Evolutionary conservation across 2,113 vertebrate genomes (phyloP).

Genomic region (human (Homo sapiens)): DNA sequence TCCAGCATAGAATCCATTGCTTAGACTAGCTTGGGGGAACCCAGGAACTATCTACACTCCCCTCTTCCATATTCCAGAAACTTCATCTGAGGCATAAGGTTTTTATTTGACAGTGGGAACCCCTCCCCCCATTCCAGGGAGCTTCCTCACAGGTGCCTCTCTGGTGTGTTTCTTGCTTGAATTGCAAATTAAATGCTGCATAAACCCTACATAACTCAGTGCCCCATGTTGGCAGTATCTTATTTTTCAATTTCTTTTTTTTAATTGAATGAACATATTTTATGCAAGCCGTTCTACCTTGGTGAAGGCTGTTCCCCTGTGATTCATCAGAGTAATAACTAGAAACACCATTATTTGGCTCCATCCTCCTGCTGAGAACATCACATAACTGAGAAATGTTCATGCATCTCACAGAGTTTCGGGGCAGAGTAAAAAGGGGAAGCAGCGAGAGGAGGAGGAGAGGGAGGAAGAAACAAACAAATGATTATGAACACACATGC

Average conservation of each 20-base stretch:
- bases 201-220: conserved; percentile 76
- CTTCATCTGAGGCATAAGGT: not conserved
- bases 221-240: conserved; percentile 78
- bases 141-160: conserved; percentile 58
- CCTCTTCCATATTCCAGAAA: not conserved
- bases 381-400: conserved; percentile 76
- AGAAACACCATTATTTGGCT: conserved; percentile 78
- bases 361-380: conserved; percentile 76
- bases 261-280: conserved; percentile 81
- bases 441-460: not conserved
- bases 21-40: not conserved
- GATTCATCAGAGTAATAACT: conserved; percentile 81
- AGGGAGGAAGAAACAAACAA: not conserved
- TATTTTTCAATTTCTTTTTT: conserved; percentile 82
- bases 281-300: conserved; percentile 77
- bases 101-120: not conserved
- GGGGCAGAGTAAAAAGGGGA: not conserved
- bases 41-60: too few relatives aligned
- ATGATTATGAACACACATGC: not conserved
- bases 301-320: conserved; percentile 77
- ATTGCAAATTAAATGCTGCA: conserved; percentile 75
- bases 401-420: conserved; percentile 54
- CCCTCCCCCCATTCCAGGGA: conserved; percentile 37
- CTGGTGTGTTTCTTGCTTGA: conserved; percentile 68
- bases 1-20: not conserved